Evolutionary conservation across 2,797 vertebrate species (phyloP), one percentile per base, ranked within the genome.

Genomic region (Esox masquinongy): DNA sequence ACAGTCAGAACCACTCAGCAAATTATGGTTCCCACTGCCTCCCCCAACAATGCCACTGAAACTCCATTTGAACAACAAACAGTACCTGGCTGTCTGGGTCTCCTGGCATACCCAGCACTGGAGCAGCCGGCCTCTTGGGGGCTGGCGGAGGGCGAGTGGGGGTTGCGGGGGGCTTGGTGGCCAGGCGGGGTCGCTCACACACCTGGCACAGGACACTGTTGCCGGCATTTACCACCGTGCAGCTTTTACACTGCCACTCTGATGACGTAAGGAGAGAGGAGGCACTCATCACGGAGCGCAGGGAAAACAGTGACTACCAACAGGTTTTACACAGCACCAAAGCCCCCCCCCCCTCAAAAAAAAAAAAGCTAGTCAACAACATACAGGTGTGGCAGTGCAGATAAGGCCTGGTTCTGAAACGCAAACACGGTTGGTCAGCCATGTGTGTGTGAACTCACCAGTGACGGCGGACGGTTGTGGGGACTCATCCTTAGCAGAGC

Each of bases 241-340:
- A 97, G 85, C 95, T 95, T 85, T 95, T 95, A 86, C 96, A 97
- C 74, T 94, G 91, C 96, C 96, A 97, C 74, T 91, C 94, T 95
- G 69, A 56, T 47, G 19, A 14, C 67, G 26, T 39, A 7, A 76
- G 3, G 47, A 22, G 26, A 24, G 70, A 31, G 69, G 64, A 64
- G 34, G 36, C 51, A 61, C 31, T 36, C 31, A 73, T n/a, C 19
- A 73, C 31, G 47, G 22, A 39, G 34, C 56, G 12, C 16, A 1
- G 31, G 16, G 64, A 36, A 8, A 34, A 16, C 26, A 7, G 64
- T 67, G 29, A 31, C 6, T 19, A 51, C 91, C 92, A 29, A 88
- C 85, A 77, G 3, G n/a, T 14, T 12, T 2, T 61, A 24, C 24
- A 24, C 22, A 14, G 6, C 56, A 61, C 22, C 8, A 24, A 22